Conservation (phyloP, 2,888 invertebrate genomes). For the Teinopalpus imperialis region DNA sequence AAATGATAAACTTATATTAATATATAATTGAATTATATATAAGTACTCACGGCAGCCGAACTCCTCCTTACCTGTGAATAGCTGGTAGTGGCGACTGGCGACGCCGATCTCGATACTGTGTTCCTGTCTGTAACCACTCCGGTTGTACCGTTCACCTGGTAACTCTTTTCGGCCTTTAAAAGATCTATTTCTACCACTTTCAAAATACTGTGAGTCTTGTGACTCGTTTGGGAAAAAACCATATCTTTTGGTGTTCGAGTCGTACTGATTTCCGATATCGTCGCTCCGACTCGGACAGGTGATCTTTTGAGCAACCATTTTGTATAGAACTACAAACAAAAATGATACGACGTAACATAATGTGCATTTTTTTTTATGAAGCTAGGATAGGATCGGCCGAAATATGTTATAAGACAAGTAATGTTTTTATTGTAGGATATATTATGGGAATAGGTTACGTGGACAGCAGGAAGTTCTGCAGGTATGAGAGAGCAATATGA, state of each 20-base stretch:
- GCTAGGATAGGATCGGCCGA: constrained; percentile 43
- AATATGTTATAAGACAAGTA: background rate
- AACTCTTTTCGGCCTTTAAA: constrained; percentile 73
- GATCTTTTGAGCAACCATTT: constrained; percentile 81
- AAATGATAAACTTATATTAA: constrained; percentile 53
- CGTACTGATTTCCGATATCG: constrained; percentile 72
- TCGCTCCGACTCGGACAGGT: constrained; percentile 78
- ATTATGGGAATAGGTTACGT: background rate
- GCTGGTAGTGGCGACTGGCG: constrained; percentile 57
- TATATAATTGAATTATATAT: constrained; percentile 39
- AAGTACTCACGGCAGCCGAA: constrained; percentile 63
- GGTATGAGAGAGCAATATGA: constrained; percentile 1
- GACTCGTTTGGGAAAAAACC: constrained; percentile 81
- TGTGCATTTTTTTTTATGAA: constrained; percentile 74
- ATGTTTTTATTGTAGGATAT: background rate
- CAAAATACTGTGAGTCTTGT: constrained; percentile 73
- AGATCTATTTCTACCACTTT: constrained; percentile 79
- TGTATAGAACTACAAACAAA: constrained; percentile 82
- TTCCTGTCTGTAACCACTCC: constrained; percentile 66
- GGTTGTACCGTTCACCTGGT: constrained; percentile 60
- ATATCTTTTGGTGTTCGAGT: constrained; percentile 75
- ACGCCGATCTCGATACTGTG: constrained; percentile 45
- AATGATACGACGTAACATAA: constrained; percentile 81
- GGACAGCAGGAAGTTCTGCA: background rate
- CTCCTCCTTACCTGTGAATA: constrained; percentile 69